phyloP scores from a whole-genome alignment of 2,113 vertebrate genomes.

The Maccullochella peelii region DNA sequence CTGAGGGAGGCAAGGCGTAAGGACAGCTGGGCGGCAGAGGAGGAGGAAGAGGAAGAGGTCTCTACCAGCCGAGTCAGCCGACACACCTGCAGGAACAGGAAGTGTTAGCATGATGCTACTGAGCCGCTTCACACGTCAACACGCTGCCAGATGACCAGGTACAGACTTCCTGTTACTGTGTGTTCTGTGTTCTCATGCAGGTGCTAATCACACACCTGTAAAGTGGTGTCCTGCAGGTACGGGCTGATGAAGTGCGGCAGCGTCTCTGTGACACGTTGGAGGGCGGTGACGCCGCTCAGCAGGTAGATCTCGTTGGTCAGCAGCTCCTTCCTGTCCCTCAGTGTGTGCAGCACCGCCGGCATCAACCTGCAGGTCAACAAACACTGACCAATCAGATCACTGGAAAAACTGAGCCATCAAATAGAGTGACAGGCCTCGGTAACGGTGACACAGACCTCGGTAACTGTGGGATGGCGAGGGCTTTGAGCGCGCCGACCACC shows the following conservation, averaged over 20 bases:
- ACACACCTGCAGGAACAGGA: conserved; percentile 82
- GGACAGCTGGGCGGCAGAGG: conserved; percentile 82
- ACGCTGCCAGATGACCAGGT: no score
- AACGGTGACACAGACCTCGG: conserved; percentile 82
- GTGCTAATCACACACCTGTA: conserved; percentile 74
- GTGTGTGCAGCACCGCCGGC: conserved; percentile 86
- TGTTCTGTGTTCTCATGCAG: no score
- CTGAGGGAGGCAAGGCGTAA: conserved; percentile 85
- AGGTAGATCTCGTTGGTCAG: conserved; percentile 89
- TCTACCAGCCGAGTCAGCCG: conserved; percentile 85
- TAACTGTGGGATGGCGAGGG: conserved; percentile 91
- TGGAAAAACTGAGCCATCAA: no score
- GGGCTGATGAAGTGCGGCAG: conserved; percentile 95
- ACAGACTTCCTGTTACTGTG: no score
- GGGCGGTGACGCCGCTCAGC: conserved; percentile 91
- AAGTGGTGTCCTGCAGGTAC: conserved; percentile 87
- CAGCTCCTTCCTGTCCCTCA: conserved; percentile 87
- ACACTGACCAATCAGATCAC: background rate
- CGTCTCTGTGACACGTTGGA: conserved; percentile 91
- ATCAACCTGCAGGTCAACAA: conserved; percentile 85
- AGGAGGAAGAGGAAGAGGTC: conserved; percentile 76
- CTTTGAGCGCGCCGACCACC: conserved; percentile 85
- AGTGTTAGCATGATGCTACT: background rate
- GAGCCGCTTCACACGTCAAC: no score
- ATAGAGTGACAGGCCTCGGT: no score